Percentiles rank a stretch among this genome's conserved stretches.
Evolutionary conservation across 2,797 vertebrate species (phyloP).

Genomic region (Enteromius paludinosus): DNA sequence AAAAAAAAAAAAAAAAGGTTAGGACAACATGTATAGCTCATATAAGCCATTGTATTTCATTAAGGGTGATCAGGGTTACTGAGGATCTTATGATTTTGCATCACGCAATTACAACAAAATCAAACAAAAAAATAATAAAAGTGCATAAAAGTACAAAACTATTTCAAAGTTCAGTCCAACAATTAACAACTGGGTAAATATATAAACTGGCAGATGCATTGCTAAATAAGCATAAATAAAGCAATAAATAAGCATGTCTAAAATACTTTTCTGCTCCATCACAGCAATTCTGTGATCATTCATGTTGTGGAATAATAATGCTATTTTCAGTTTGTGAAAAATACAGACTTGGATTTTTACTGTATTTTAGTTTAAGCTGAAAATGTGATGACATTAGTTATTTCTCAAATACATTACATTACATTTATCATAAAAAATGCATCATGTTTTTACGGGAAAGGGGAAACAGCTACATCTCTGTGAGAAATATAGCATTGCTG

Average conservation of each 20-base stretch:
- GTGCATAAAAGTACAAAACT: background rate
- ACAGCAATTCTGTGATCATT: background rate
- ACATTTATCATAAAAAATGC: background rate
- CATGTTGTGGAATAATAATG: background rate
- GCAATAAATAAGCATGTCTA: background rate
- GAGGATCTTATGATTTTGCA: background rate
- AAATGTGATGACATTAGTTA: background rate
- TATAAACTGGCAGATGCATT: background rate
- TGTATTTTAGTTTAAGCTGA: background rate
- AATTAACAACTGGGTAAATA: background rate
- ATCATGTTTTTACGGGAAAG: background rate
- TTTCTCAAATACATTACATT: background rate
- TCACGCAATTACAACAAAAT: background rate
- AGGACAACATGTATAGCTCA: background rate
- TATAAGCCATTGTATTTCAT: background rate
- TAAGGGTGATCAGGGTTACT: slow-evolving; percentile 7
- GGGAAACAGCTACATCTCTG: background rate
- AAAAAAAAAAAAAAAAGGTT: no score
- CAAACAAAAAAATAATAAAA: background rate
- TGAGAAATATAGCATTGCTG: background rate
- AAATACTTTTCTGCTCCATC: background rate
- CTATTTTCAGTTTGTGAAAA: background rate
- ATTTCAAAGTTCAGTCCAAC: background rate
- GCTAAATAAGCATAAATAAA: no score
- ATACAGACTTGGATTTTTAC: background rate